Evolutionary conservation across 2,888 invertebrate species (phyloP).

Genomic region (Eumacrocentrus americanus): DNA sequence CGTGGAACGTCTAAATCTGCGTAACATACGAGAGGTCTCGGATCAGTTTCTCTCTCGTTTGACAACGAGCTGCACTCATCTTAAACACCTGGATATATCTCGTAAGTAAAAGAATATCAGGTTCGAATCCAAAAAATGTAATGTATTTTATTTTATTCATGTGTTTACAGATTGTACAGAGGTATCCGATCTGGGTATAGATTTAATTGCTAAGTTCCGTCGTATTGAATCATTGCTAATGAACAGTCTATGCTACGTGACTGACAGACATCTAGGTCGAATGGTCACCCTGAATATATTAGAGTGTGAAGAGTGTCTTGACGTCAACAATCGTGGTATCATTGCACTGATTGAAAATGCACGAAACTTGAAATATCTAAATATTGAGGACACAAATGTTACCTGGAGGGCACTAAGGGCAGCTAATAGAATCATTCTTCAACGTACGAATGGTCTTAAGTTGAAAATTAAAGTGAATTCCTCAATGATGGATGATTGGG

Average conservation of each 20-base stretch:
- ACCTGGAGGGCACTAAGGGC: neutral
- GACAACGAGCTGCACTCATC: neutral
- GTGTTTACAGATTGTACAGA: conserved; percentile 5
- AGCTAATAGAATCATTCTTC: neutral
- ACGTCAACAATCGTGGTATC: neutral
- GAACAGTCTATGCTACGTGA: neutral
- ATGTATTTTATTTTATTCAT: neutral
- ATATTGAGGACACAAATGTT: conserved; percentile 2
- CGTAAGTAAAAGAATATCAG: neutral
- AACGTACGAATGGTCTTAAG: neutral
- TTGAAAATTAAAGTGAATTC: conserved; percentile 1
- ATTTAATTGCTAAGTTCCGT: neutral
- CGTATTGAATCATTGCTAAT: conserved; percentile 2
- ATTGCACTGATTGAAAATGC: neutral
- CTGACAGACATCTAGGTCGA: neutral
- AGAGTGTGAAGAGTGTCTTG: conserved; percentile 7
- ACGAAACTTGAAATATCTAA: neutral
- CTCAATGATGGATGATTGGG: neutral
- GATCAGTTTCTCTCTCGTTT: neutral
- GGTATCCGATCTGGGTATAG: neutral
- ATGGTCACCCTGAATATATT: conserved; percentile 2
- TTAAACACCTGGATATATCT: neutral
- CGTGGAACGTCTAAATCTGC: conserved; percentile 12
- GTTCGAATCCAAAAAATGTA: no score
- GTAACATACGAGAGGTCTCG: neutral